phyloP scores from a whole-genome alignment of 2,888 invertebrate species.

The Epinotia ramella region DNA sequence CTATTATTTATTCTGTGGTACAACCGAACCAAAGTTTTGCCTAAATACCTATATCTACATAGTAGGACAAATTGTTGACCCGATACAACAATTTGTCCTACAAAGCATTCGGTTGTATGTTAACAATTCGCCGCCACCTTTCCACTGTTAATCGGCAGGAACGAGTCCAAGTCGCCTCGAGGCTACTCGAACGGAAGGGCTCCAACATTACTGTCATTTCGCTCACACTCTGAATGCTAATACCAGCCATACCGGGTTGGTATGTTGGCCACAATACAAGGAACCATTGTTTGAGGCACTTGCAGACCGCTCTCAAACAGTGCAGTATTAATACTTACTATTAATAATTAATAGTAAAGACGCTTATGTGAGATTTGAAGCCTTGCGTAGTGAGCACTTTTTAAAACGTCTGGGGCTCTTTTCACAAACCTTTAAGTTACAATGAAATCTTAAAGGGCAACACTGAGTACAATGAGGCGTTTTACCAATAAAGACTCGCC shows the following conservation, averaged over 20 bases:
- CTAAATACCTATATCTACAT: neutral
- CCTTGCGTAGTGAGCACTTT: too few relatives aligned
- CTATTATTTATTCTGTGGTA: too few relatives aligned
- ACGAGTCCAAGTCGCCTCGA: slow-evolving; percentile 17
- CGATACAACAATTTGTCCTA: neutral
- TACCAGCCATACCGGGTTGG: slow-evolving; percentile 1
- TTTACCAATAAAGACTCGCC: too few relatives aligned
- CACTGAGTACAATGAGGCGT: too few relatives aligned
- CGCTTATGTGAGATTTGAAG: too few relatives aligned
- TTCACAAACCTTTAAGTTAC: too few relatives aligned
- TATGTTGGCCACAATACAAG: slow-evolving; percentile 18
- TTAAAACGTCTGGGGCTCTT: too few relatives aligned
- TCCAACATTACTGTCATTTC: slow-evolving; percentile 19
- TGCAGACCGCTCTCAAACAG: too few relatives aligned
- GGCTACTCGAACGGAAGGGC: slow-evolving; percentile 28
- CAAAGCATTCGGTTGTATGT: neutral
- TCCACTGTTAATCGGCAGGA: slow-evolving; percentile 18
- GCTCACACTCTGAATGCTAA: slow-evolving; percentile 23
- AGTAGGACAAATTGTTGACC: too few relatives aligned
- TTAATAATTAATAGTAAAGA: too few relatives aligned
- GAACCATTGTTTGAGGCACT: slow-evolving; percentile 38
- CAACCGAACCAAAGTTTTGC: neutral
- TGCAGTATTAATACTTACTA: too few relatives aligned
- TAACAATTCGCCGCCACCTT: neutral
- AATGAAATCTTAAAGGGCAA: too few relatives aligned